Evolutionary conservation across 2,797 vertebrate genomes (phyloP).

Genomic region (Manis crassicaudata): DNA sequence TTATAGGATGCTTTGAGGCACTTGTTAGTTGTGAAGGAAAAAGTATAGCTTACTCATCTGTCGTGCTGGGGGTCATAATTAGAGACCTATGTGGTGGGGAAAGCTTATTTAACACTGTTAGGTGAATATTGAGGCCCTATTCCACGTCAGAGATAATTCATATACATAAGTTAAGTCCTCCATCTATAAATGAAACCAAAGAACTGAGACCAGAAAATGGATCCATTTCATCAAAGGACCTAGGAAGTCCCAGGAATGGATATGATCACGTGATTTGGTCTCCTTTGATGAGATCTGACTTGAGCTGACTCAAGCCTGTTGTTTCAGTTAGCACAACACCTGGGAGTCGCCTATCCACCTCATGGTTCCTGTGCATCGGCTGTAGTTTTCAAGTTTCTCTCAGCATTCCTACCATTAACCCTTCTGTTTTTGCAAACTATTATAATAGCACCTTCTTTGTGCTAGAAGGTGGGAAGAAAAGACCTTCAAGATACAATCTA

Average conservation of each 20-base stretch:
- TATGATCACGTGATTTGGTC: background rate
- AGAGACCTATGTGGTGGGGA: background rate
- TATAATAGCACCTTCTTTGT: background rate
- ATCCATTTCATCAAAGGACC: background rate
- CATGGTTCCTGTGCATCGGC: rapidly evolving
- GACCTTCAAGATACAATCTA: background rate
- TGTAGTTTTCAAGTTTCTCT: background rate
- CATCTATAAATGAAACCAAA: background rate
- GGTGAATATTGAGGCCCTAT: background rate
- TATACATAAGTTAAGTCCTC: background rate
- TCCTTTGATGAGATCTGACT: background rate
- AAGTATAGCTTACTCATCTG: background rate
- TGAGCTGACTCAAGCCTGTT: rapidly evolving
- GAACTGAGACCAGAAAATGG: background rate
- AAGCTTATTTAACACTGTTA: background rate
- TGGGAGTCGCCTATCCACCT: background rate
- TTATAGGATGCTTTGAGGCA: background rate
- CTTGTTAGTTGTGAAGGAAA: background rate
- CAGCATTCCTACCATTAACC: background rate
- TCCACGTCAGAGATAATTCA: background rate
- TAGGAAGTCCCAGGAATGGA: too few species aligned
- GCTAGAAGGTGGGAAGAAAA: background rate
- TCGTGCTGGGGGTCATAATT: background rate
- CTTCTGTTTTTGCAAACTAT: background rate
- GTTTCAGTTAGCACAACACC: rapidly evolving